These are phyloP conservation scores for Ursus arctos DNA, from an alignment of 2,113 vertebrate genomes.

Conservation along the genomic window DNA sequence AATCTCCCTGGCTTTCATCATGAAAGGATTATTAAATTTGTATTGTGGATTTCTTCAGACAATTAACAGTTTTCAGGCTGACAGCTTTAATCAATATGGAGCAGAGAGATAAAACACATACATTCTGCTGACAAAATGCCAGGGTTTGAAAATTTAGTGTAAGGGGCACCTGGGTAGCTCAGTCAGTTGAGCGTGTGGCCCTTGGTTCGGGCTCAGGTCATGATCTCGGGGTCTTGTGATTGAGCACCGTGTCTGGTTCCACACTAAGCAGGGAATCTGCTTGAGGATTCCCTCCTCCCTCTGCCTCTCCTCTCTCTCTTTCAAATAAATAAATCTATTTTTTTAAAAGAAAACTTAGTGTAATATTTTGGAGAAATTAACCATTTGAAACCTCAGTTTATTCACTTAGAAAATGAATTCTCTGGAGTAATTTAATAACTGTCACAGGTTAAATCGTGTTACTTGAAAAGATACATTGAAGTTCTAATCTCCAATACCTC, in stretches of 20 bases:
- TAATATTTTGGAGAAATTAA: background rate
- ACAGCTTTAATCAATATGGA: background rate
- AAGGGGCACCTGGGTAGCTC: background rate
- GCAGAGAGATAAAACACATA: background rate
- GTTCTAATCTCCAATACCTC: background rate
- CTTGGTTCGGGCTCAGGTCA: background rate
- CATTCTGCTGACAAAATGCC: background rate
- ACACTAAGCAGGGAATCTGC: background rate
- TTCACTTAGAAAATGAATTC: background rate
- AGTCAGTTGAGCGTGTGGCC: background rate
- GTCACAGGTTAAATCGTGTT: background rate
- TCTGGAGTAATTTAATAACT: background rate
- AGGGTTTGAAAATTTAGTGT: background rate
- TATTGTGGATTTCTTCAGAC: background rate
- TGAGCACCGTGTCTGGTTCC: background rate
- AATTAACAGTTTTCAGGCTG: background rate
- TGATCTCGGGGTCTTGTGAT: background rate
- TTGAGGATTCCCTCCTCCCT: background rate
- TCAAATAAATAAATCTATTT: background rate
- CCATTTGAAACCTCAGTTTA: background rate
- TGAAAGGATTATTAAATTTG: background rate
- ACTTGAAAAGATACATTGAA: background rate
- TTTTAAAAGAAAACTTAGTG: background rate
- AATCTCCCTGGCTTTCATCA: background rate
- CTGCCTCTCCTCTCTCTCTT: background rate